Conservation (phyloP, 2,113 vertebrate genomes). For the Gambusia holbrooki region DNA sequence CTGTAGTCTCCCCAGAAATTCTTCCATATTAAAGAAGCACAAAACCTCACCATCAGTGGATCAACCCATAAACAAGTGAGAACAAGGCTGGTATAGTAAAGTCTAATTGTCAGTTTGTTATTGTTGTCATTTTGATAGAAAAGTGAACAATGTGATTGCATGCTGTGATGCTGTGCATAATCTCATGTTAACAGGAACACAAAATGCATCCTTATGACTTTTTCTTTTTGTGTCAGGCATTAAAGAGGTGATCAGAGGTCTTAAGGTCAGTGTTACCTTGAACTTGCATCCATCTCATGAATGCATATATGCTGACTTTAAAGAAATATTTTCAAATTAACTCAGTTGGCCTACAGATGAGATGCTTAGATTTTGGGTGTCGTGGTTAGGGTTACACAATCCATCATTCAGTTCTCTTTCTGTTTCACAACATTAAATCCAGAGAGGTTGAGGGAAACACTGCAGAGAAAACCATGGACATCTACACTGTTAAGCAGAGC, state of each 20-base stretch:
- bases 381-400: background rate
- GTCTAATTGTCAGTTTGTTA: background rate
- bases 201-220: no score
- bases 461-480: background rate
- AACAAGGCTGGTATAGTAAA: background rate
- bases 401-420: background rate
- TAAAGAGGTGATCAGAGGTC: slow-evolving; percentile 1
- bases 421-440: background rate
- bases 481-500: background rate
- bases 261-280: slow-evolving; percentile 9
- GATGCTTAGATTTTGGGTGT: slow-evolving; percentile 4
- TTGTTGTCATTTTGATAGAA: slow-evolving; percentile 3
- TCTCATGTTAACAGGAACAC: no score
- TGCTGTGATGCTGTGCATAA: no score
- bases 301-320: background rate
- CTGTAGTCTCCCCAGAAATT: background rate
- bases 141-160: background rate
- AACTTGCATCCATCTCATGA: slow-evolving; percentile 1
- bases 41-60: background rate
- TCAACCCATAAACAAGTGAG: background rate
- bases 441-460: background rate
- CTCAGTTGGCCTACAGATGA: background rate
- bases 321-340: background rate
- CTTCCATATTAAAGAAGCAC: background rate
- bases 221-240: background rate